phyloP scores from a whole-genome alignment of 2,797 vertebrate species.

The Coranthus polyacanthus region DNA sequence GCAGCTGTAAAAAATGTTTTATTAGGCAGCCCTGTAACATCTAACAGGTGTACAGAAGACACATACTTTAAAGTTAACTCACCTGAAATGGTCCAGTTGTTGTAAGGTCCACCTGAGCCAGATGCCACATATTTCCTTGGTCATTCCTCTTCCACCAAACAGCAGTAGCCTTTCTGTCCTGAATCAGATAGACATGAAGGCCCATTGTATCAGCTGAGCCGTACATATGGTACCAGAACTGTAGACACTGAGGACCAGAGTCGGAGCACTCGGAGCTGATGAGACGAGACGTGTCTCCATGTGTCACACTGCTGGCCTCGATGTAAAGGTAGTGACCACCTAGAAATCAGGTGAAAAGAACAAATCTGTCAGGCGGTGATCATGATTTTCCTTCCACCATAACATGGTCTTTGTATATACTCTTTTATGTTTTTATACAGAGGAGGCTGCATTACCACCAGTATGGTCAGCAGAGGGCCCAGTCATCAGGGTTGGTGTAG shows the following conservation, averaged over 20 bases:
- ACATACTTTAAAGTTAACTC: not conserved
- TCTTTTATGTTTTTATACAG: no score
- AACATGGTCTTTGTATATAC: no score
- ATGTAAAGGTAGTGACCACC: constrained; percentile 82
- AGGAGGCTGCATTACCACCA: constrained; percentile 64
- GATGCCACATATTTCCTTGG: constrained; percentile 81
- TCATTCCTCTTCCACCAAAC: constrained; percentile 77
- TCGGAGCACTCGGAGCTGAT: constrained; percentile 76
- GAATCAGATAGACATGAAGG: constrained; percentile 77
- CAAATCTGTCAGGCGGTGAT: not conserved
- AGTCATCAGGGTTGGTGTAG: constrained; percentile 77
- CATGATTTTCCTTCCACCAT: not conserved
- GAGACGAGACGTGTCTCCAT: constrained; percentile 80
- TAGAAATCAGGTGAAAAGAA: constrained; percentile 25
- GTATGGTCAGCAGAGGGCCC: constrained; percentile 82
- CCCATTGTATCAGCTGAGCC: constrained; percentile 83
- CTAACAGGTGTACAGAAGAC: not conserved
- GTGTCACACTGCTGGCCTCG: constrained; percentile 63
- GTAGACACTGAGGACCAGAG: constrained; percentile 80
- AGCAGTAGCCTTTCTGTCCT: constrained; percentile 39
- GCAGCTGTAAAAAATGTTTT: no score
- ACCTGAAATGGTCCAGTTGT: constrained; percentile 69
- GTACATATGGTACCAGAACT: constrained; percentile 87
- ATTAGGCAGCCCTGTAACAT: not conserved
- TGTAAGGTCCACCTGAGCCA: constrained; percentile 76